A percentile compares a stretch with the other conserved stretches of the same genome.
Conservation (phyloP, 2,888 invertebrate species). For the Busseola fusca region DNA sequence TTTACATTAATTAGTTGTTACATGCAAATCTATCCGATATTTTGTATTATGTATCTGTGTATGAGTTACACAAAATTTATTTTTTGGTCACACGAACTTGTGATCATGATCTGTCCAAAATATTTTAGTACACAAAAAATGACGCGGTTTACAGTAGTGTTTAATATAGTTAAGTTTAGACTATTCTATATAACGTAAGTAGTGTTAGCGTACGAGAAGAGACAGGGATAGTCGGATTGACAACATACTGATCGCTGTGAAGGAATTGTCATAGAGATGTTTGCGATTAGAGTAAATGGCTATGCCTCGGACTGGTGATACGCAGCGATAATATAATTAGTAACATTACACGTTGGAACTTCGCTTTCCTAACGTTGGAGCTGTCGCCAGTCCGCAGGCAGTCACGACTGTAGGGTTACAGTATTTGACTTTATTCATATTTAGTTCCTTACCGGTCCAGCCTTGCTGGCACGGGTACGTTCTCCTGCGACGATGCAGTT, state of each 20-base stretch:
- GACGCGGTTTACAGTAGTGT: slow-evolving; percentile 66
- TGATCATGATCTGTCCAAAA: slow-evolving; percentile 85
- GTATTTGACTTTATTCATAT: slow-evolving; percentile 79
- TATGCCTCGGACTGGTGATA: slow-evolving; percentile 41
- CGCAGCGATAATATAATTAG: slow-evolving; percentile 16
- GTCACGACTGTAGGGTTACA: slow-evolving; percentile 67
- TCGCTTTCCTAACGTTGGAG: slow-evolving; percentile 14
- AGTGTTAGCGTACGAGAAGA: slow-evolving; percentile 64
- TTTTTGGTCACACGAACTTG: slow-evolving; percentile 74
- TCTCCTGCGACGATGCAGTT: slow-evolving; percentile 63
- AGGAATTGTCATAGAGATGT: slow-evolving; percentile 54
- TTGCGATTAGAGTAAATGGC: slow-evolving; percentile 44
- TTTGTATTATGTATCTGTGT: slow-evolving; percentile 69
- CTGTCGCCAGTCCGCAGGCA: slow-evolving; percentile 34
- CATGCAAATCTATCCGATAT: slow-evolving; percentile 60
- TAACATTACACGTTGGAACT: slow-evolving; percentile 13
- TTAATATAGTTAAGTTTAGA: slow-evolving; percentile 67
- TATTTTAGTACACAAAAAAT: slow-evolving; percentile 62
- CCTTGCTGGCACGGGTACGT: slow-evolving; percentile 53
- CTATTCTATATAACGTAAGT: slow-evolving; percentile 65
- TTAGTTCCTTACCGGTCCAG: slow-evolving; percentile 75
- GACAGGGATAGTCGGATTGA: slow-evolving; percentile 65
- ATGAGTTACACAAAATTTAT: slow-evolving; percentile 67
- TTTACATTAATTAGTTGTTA: slow-evolving; percentile 42
- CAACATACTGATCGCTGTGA: slow-evolving; percentile 60